Evolutionary conservation across 2,888 invertebrate genomes (phyloP).

Genomic region (Sinohyriopsis cumingii): DNA sequence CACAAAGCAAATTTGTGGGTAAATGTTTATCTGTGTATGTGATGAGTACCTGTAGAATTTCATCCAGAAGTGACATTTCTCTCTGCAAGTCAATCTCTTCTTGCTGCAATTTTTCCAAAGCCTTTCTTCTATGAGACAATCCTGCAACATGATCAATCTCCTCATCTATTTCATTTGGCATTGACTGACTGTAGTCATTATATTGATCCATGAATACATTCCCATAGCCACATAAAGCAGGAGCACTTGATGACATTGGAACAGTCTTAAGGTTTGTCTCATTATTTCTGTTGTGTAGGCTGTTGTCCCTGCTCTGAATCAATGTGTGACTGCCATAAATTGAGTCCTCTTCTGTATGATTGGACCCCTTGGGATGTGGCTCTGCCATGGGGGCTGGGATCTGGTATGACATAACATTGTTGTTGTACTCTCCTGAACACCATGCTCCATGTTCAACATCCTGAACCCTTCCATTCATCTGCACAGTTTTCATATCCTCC

Average conservation of each 20-base stretch:
- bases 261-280: conserved; percentile 12
- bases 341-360: too few species aligned
- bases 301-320: conserved; percentile 13
- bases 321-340: conserved; percentile 16
- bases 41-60: conserved; percentile 54
- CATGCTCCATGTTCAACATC: too few species aligned
- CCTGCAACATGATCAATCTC: conserved; percentile 35
- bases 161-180: conserved; percentile 45
- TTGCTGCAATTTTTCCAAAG: conserved; percentile 50
- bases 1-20: too few species aligned
- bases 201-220: conserved; percentile 12
- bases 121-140: conserved; percentile 38
- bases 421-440: conserved; percentile 40
- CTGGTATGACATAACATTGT: conserved; percentile 43
- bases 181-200: conserved; percentile 32
- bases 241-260: conserved; percentile 47
- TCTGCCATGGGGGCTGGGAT: conserved; percentile 23
- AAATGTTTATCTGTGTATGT: too few species aligned
- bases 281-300: neutral
- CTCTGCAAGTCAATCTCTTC: conserved; percentile 56
- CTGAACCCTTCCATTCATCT: neutral
- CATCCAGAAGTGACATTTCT: conserved; percentile 63
- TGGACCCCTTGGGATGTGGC: too few species aligned
- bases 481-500: conserved; percentile 1
- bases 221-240: conserved; percentile 38